phyloP scores from a whole-genome alignment of 2,797 vertebrate genomes.

The Lophotriccus pileatus region DNA sequence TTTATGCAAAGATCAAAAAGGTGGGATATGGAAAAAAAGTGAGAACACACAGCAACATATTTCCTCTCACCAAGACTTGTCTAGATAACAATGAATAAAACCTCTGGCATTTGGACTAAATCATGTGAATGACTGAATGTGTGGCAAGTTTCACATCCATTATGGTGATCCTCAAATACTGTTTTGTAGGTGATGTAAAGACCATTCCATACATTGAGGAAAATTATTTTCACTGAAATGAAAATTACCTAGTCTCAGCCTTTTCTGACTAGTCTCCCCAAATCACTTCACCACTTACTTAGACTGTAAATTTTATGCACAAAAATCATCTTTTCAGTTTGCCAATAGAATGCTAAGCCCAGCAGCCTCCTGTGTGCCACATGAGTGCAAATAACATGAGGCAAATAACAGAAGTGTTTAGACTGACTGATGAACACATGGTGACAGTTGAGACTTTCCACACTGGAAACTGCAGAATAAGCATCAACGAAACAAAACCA shows the following conservation, averaged over 20 bases:
- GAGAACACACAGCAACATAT: background rate
- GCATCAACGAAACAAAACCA: background rate
- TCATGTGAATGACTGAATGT: background rate
- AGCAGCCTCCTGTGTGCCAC: background rate
- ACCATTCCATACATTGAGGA: background rate
- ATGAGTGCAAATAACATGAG: accelerated
- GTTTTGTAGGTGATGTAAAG: background rate
- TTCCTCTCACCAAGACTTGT: background rate
- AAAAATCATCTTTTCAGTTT: background rate
- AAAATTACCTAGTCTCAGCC: background rate
- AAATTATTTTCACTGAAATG: background rate
- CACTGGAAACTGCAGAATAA: background rate
- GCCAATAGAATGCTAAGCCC: background rate
- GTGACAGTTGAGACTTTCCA: background rate
- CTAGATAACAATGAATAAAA: background rate
- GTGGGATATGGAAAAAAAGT: background rate
- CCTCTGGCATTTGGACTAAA: background rate
- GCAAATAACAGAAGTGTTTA: background rate
- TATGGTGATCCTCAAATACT: background rate
- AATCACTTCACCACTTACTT: background rate
- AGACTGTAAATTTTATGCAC: background rate
- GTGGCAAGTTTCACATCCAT: background rate
- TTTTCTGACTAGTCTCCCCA: background rate
- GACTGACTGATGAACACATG: background rate
- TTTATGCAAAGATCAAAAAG: background rate